Conservation (phyloP, 2,888 invertebrate genomes). For the Luperina nickerlii region DNA sequence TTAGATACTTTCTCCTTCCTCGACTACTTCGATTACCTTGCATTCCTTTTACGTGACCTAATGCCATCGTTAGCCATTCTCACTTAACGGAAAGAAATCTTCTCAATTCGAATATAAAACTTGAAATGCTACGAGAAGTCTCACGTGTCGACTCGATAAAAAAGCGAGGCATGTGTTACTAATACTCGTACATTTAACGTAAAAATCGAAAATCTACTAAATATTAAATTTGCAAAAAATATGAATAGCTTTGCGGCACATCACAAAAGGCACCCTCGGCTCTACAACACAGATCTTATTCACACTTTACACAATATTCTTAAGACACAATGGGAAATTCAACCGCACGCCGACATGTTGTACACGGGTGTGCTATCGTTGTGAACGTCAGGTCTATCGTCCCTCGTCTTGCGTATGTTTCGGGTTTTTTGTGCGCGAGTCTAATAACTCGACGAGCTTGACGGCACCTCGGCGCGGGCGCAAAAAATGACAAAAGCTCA, state of each 20-base stretch:
- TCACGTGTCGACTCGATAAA: slow-evolving; percentile 56
- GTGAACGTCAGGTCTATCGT: slow-evolving; percentile 84
- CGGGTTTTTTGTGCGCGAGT: slow-evolving; percentile 84
- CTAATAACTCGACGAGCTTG: slow-evolving; percentile 89
- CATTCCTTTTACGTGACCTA: slow-evolving; percentile 67
- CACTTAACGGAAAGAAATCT: slow-evolving; percentile 54
- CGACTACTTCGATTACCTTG: slow-evolving; percentile 65
- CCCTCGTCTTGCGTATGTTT: slow-evolving; percentile 84
- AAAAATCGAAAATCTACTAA: slow-evolving; percentile 73
- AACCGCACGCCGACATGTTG: slow-evolving; percentile 84
- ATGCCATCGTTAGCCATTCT: slow-evolving; percentile 59
- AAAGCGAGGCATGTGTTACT: slow-evolving; percentile 57
- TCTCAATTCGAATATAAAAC: slow-evolving; percentile 31
- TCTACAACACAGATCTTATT: slow-evolving; percentile 80
- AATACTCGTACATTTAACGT: slow-evolving; percentile 48
- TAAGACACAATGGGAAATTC: slow-evolving; percentile 81
- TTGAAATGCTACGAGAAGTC: slow-evolving; percentile 30
- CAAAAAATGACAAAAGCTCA: slow-evolving; percentile 89
- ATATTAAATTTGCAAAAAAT: slow-evolving; percentile 72
- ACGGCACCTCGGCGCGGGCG: slow-evolving; percentile 88
- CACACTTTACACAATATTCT: slow-evolving; percentile 85
- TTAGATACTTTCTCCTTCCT: slow-evolving; percentile 79
- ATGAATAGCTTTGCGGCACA: slow-evolving; percentile 74
- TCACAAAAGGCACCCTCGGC: slow-evolving; percentile 78
- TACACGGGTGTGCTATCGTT: slow-evolving; percentile 81